Base-by-base conservation (phyloP, 2,888 invertebrate species). In the Cryptus viduatorius region DNA sequence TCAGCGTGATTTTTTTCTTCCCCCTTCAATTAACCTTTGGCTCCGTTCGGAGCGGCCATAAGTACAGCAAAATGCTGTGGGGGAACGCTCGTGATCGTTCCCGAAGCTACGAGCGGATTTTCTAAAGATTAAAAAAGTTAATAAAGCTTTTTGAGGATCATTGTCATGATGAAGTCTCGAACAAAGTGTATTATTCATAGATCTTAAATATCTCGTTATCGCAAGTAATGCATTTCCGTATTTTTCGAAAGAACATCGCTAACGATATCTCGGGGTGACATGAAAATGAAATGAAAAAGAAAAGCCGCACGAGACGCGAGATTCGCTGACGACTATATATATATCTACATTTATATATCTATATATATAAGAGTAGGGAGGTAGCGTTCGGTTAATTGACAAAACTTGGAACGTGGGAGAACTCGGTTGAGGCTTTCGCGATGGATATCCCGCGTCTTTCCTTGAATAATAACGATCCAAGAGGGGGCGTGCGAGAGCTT, bases 361-460 rank as follows among this genome's bases (percentile, higher is more conserved):
- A 24, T 24, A 24, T 24, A 61, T 61, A 31, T 31, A 31, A 7
- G 29, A 29, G 14, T 61, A 29, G 29, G 29, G 29, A 14, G 14
- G 31, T 61, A 65, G 59, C 42, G 65, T 79, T 71, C 71, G 59
- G 71, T 71, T 83, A 82, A 84, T 84, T 79, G 82, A 72, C 79
- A 67, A 84, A 82, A 84, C 79, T 84, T 72, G 61, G 31, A 24
- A 12, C 29, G 50, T 64, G 56, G 71, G 42, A 79, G 79, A 65
- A 79, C 61, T 82, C 56, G 82, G 61, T 42, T 46, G 65, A 69
- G 76, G 77, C 67, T 59, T 69, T 59, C 24, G 85, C 81, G 78
- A 87, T 88, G 89, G 87, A 90, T 90, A 89, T 87, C 86, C 89
- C 80, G 75, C 82, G 42, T 86, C 86, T 89, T 88, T 87, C 83